Evolutionary conservation across 1,140 invertebrate genomes (phyloP).

Genomic region (Heliconius himera): DNA sequence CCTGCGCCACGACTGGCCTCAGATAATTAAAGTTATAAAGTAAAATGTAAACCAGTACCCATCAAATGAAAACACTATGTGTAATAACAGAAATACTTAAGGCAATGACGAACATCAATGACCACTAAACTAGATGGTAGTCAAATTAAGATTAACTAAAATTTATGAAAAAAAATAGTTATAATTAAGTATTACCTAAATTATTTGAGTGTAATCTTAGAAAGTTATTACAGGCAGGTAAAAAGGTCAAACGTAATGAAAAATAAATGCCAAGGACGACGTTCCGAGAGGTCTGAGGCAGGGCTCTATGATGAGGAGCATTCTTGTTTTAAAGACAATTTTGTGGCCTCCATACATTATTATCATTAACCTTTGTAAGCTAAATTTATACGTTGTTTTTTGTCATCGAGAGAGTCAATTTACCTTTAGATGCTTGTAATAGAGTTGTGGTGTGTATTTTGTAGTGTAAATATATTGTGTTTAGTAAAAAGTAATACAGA

Average conservation of each 20-base stretch:
- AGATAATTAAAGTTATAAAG: too few relatives aligned
- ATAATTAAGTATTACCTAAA: not conserved
- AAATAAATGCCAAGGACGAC: slow-evolving; percentile 9
- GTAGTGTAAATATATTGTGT: too few relatives aligned
- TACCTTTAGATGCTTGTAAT: not conserved
- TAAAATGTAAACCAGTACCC: too few relatives aligned
- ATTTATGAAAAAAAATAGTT: not conserved
- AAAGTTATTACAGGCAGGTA: slow-evolving; percentile 6
- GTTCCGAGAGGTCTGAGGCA: slow-evolving; percentile 3
- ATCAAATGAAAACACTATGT: too few relatives aligned
- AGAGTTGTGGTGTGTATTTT: not conserved
- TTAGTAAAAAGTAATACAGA: too few relatives aligned
- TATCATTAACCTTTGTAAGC: slow-evolving; percentile 11
- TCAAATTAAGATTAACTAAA: not conserved
- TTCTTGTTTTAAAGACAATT: slow-evolving; percentile 3
- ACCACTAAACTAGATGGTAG: too few relatives aligned
- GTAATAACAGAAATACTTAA: too few relatives aligned
- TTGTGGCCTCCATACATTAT: slow-evolving; percentile 7
- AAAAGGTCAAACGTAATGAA: slow-evolving; percentile 8
- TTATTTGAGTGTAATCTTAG: slow-evolving; percentile 1
- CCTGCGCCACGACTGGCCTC: too few relatives aligned
- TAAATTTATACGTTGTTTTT: slow-evolving; percentile 5
- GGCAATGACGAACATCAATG: too few relatives aligned
- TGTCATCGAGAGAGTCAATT: not conserved
- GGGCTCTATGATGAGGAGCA: not conserved